These are phyloP conservation scores for Simalia tracyae DNA, from an alignment of 2,797 vertebrate species.

Conservation along the genomic window DNA sequence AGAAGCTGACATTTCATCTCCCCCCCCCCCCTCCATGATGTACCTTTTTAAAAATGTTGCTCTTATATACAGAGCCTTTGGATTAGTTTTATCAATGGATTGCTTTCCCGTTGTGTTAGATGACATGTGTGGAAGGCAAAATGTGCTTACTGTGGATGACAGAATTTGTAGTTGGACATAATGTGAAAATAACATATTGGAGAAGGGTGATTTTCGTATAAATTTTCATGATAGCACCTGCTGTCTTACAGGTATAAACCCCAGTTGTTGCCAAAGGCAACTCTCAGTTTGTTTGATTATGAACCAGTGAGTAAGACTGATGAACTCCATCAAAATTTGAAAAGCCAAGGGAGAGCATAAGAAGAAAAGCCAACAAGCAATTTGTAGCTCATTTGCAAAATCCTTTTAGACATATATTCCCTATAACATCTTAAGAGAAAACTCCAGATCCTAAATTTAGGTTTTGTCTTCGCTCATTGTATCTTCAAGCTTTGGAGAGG, in stretches of 20 bases:
- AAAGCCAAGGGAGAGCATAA: conserved; percentile 7
- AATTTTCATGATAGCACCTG: background rate
- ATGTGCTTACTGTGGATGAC: background rate
- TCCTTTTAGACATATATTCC: conserved; percentile 6
- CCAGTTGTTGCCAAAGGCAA: background rate
- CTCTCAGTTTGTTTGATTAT: background rate
- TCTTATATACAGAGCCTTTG: background rate
- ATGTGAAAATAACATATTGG: background rate
- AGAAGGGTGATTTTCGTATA: background rate
- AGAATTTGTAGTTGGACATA: background rate
- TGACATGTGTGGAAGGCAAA: background rate
- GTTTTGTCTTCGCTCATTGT: background rate
- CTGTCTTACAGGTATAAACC: background rate
- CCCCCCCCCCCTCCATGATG: no score
- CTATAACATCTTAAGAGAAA: background rate
- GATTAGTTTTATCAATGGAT: background rate
- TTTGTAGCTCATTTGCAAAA: conserved; percentile 1
- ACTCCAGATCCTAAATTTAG: conserved; percentile 16
- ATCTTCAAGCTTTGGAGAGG: background rate
- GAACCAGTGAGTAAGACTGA: conserved; percentile 11
- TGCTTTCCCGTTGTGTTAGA: background rate
- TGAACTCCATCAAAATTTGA: conserved; percentile 12
- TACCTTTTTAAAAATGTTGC: background rate
- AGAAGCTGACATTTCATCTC: background rate
- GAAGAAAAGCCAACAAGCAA: conserved; percentile 11